Conservation (phyloP, 1,140 invertebrate species). For the Formica exsecta region DNA sequence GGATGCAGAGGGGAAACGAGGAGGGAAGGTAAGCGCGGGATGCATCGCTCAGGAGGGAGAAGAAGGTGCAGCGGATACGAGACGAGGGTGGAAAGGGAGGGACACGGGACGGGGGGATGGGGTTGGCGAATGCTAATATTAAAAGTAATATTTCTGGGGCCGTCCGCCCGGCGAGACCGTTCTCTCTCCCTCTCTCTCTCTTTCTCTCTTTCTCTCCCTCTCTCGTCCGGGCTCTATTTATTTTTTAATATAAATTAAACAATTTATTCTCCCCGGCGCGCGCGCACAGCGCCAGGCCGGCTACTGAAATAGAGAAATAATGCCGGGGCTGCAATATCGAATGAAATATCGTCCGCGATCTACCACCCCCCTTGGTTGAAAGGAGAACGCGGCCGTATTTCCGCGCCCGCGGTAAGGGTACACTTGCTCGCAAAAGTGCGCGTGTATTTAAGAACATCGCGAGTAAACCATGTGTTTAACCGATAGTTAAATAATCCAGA, state of each 20-base stretch:
- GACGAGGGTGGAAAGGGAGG: slow-evolving; percentile 40
- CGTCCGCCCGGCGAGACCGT: slow-evolving; percentile 74
- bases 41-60: slow-evolving; percentile 39
- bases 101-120: neutral
- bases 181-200: slow-evolving; percentile 32
- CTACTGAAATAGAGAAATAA: slow-evolving; percentile 83
- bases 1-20: neutral
- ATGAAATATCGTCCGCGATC: slow-evolving; percentile 82
- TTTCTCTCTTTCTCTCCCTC: slow-evolving; percentile 59
- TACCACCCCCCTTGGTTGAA: slow-evolving; percentile 46
- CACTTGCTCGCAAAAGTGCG: slow-evolving; percentile 59
- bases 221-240: slow-evolving; percentile 79
- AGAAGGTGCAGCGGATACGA: slow-evolving; percentile 73
- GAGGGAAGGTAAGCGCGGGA: slow-evolving; percentile 2
- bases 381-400: slow-evolving; percentile 71
- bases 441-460: slow-evolving; percentile 16
- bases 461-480: neutral
- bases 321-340: slow-evolving; percentile 82
- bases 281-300: slow-evolving; percentile 36
- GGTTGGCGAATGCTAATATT: slow-evolving; percentile 81
- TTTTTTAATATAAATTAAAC: slow-evolving; percentile 86
- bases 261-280: slow-evolving; percentile 79
- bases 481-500: neutral
- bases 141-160: slow-evolving; percentile 83
- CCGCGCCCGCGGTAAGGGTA: slow-evolving; percentile 60